These are phyloP conservation scores for Zoanthus sansibaricus DNA, from an alignment of 92 coral and sea anemone species.

Conservation along the genomic window DNA sequence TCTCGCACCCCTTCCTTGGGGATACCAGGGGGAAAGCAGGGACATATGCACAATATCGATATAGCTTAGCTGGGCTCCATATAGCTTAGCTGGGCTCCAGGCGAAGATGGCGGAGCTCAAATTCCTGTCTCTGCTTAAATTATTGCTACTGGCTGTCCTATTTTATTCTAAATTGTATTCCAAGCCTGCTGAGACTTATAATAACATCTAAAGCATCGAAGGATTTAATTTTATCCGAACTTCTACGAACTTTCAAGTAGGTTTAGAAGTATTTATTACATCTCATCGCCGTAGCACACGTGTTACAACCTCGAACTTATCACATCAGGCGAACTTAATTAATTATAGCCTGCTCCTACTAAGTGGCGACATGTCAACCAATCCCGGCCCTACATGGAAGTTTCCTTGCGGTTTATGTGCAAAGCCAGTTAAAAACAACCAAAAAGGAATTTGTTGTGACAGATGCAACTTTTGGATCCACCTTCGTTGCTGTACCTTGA, in stretches of 20 bases:
- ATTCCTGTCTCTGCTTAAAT: constrained; percentile 36
- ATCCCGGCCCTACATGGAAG: constrained; percentile 57
- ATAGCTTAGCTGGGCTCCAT: too few relatives aligned
- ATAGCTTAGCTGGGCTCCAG: too few relatives aligned
- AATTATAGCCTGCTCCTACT: constrained; percentile 50
- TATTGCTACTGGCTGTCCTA: constrained; percentile 37
- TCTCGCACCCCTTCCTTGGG: too few relatives aligned
- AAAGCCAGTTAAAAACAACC: constrained; percentile 53
- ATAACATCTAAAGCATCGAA: constrained; percentile 37
- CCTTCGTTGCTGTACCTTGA: constrained; percentile 49
- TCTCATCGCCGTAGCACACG: constrained; percentile 49
- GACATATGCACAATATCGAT: too few relatives aligned
- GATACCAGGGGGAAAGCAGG: too few relatives aligned
- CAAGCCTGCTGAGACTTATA: constrained; percentile 45
- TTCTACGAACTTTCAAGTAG: constrained; percentile 49
- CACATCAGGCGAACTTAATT: constrained; percentile 30
- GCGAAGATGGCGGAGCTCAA: constrained; percentile 56
- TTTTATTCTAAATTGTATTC: constrained; percentile 36
- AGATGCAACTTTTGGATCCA: constrained; percentile 50
- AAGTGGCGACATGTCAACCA: constrained; percentile 56
- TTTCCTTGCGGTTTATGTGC: constrained; percentile 53
- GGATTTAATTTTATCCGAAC: constrained; percentile 37
- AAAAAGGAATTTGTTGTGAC: constrained; percentile 54
- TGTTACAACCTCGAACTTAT: constrained; percentile 39
- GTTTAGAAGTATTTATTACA: constrained; percentile 39